Base-by-base conservation (phyloP, 2,113 vertebrate species). In the Oryzias curvinotus region DNA sequence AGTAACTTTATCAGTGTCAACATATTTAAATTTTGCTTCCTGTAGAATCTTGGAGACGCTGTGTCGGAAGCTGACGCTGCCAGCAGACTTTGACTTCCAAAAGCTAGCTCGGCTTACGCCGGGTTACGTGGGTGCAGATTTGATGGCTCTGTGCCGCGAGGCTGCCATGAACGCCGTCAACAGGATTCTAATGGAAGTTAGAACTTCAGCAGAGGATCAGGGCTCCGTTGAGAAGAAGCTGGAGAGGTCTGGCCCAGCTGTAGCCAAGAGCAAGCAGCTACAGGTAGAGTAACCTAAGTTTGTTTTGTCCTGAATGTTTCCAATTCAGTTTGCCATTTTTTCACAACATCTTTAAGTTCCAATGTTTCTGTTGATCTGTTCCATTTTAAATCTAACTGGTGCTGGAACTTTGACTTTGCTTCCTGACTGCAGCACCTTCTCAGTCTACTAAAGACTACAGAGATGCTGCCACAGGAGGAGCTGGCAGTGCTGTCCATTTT, bases 81-180 rank as follows among this genome's bases (percentile, higher is more conserved):
- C 92, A 0, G 91, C 90, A 28, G 85, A 87, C 41, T 96, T 97
- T 42, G 88, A 92, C 28, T 97, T 93, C 65, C 53, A 36, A 18
- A 87, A 88, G 15, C 77, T 99, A 48, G 96, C 97, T 0, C 94
- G 90, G 14, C 89, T 98, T 25, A 98, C 97, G 0, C 97, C 97
- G 0, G 97, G 97, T 8, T 99, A 95, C 0, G 96, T 99, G 5
- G 97, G 97, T 0, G 97, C 97, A 0, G 97, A 99, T 57, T 85
- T 98, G 28, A 95, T 97, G 96, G 95, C 97, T 0, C 93, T 99
- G 26, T 98, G 97, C 57, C 93, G 93, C 0, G 96, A 98, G 71
- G 97, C 97, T 0, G 97, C 96, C 45, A 91, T 95, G 93, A 87
- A 76, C 12, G 92, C 97, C 0, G 94, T 98, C 10, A 94, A 87